Conservation (phyloP, 2,888 invertebrate species). For the Plebejus argus region DNA sequence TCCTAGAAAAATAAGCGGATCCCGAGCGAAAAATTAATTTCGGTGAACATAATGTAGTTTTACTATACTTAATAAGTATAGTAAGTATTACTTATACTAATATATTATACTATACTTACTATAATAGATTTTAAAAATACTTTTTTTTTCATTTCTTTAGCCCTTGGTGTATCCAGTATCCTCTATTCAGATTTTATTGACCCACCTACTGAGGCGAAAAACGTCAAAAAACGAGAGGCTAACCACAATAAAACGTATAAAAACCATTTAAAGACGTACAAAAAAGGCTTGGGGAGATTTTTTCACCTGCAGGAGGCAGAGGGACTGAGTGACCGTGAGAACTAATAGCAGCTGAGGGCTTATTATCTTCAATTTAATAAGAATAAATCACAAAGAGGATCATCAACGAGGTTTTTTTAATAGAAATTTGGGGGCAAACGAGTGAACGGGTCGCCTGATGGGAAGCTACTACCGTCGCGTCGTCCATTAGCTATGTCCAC, state of each 20-base stretch:
- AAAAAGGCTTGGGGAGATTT: constrained; percentile 15
- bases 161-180: too few species aligned
- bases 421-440: too few species aligned
- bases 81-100: too few species aligned
- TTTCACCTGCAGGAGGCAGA: constrained; percentile 17
- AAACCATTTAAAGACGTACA: neutral
- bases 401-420: neutral
- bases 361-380: constrained; percentile 9
- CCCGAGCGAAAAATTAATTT: neutral
- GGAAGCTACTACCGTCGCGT: too few species aligned
- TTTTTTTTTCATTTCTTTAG: too few species aligned
- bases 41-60: too few species aligned
- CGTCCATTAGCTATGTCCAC: too few species aligned
- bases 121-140: too few species aligned
- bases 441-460: too few species aligned
- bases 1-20: neutral
- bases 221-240: neutral
- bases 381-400: neutral
- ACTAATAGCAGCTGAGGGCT: constrained; percentile 11
- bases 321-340: constrained; percentile 14
- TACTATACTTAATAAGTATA: too few species aligned
- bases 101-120: too few species aligned
- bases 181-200: neutral
- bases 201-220: neutral
- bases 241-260: constrained; percentile 4